Evolutionary conservation across 1,140 invertebrate species (phyloP), one percentile per base, ranked within the genome.

Genomic region (Magallana gigas): DNA sequence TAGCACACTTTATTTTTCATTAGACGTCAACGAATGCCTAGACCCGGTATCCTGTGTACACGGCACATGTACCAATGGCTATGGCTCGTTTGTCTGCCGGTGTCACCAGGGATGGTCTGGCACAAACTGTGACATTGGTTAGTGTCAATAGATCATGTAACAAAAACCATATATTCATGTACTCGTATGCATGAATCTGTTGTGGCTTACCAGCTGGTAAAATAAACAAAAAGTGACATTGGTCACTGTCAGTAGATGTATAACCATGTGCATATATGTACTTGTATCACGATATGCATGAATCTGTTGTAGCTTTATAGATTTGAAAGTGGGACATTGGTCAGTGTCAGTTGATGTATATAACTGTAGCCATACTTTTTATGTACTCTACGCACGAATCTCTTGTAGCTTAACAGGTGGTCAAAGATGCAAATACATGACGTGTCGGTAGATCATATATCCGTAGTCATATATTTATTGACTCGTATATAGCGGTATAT

Each of bases 1-100:
- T 1, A 36, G 1, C 56, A 57, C 16, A 4, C 1, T 82, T 82
- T 48, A 9, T 14, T 82, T n/a, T 83, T 2, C 57, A 57, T 7
- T 83, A 29, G 58, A 83, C 57, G 58, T 83, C 29, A 83, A 83
- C 58, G 82, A 83, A n/a, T 83, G 82, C 18, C 18, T 29, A 57
- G 58, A 29, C 56, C 18, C 57, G 9, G 14, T 59, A 12, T 58
- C 57, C 18, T 59, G 58, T 29, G 58, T 58, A 8, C 57, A 83
- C 16, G 82, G 82, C 57, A 57, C 18, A 14, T 83, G 82, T n/a
- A 29, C 18, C 57, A 59, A 83, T 83, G 82, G 82, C 58, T 57
- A 57, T 58, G 83, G 83, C n/a, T 60, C 58, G 12, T 84, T 62
- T 64, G 36, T 64, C 18, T 84, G 83, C 59, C 36, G 18, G n/a